Evolutionary conservation across 2,797 vertebrate genomes (phyloP).

Genomic region (Paramormyrops hopkinsi): DNA sequence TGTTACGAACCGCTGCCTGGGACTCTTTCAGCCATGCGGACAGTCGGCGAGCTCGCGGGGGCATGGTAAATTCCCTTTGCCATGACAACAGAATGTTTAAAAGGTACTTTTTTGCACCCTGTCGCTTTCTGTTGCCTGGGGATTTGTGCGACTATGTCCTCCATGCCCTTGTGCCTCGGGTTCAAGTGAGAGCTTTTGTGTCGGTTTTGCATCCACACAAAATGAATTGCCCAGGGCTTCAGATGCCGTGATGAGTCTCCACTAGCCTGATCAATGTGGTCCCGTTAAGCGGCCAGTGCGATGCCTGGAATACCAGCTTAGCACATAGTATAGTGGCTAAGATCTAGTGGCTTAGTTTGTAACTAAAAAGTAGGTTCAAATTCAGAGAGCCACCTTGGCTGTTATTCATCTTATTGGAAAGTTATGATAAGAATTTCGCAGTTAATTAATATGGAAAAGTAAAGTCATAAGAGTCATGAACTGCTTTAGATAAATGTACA

Average conservation of each 20-base stretch:
- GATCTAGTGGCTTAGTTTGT: neutral
- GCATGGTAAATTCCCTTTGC: conserved; percentile 14
- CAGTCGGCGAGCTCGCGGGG: neutral
- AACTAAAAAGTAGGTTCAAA: neutral
- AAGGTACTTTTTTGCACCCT: conserved; percentile 38
- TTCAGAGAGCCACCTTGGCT: neutral
- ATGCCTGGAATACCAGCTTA: neutral
- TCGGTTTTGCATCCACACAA: conserved; percentile 44
- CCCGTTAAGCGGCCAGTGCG: neutral
- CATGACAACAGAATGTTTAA: conserved; percentile 30
- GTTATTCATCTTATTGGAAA: neutral
- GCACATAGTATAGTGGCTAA: neutral
- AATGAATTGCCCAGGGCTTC: conserved; percentile 38
- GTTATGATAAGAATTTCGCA: neutral
- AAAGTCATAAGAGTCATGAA: neutral
- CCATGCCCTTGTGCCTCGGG: conserved; percentile 31
- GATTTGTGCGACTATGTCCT: neutral
- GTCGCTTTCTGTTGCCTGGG: conserved; percentile 26
- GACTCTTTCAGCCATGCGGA: neutral
- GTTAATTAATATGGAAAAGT: neutral
- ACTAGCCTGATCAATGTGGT: neutral
- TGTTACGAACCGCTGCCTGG: neutral
- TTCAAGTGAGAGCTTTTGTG: conserved; percentile 32
- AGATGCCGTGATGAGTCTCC: conserved; percentile 24
- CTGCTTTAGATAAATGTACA: neutral